A percentile compares a stretch with the other conserved stretches of the same genome.
Conservation (phyloP, 2,888 invertebrate species). For the Isotomurus palustris region DNA sequence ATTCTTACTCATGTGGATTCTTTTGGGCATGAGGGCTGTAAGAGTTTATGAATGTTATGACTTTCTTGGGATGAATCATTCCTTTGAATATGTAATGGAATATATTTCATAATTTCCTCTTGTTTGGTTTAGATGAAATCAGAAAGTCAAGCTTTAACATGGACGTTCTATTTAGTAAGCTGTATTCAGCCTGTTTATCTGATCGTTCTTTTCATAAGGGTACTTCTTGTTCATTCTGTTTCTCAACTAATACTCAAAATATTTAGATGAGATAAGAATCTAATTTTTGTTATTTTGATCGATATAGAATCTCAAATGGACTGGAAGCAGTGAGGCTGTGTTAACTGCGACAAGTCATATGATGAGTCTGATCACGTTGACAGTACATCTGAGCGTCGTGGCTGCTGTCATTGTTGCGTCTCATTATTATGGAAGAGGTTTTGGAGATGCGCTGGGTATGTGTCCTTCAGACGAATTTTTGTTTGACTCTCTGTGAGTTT, state of each 20-base stretch:
- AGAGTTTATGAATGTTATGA: not conserved
- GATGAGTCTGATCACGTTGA: constrained; percentile 25
- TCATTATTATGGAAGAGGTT: constrained; percentile 32
- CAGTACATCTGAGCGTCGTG: constrained; percentile 26
- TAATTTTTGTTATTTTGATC: not conserved
- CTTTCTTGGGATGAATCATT: not conserved
- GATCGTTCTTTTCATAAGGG: constrained; percentile 30
- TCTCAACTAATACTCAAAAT: no score
- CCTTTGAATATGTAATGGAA: not conserved
- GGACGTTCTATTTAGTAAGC: constrained; percentile 33
- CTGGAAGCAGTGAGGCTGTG: constrained; percentile 26
- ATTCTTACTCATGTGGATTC: constrained; percentile 24
- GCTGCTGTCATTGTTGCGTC: constrained; percentile 25
- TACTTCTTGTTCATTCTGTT: no score
- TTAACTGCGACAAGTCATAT: constrained; percentile 26
- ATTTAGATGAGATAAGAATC: no score
- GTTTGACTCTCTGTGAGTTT: not conserved
- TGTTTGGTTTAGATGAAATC: constrained; percentile 28
- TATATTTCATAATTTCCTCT: not conserved
- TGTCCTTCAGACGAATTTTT: not conserved
- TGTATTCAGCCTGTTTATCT: constrained; percentile 37
- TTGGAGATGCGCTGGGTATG: constrained; percentile 29
- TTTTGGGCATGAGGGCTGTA: constrained; percentile 27
- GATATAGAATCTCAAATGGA: constrained; percentile 22
- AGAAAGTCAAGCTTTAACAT: constrained; percentile 32